Percentiles rank a stretch among this genome's conserved stretches.
phyloP scores from a whole-genome alignment of 2,888 invertebrate genomes.

The Lamproptera curius region DNA sequence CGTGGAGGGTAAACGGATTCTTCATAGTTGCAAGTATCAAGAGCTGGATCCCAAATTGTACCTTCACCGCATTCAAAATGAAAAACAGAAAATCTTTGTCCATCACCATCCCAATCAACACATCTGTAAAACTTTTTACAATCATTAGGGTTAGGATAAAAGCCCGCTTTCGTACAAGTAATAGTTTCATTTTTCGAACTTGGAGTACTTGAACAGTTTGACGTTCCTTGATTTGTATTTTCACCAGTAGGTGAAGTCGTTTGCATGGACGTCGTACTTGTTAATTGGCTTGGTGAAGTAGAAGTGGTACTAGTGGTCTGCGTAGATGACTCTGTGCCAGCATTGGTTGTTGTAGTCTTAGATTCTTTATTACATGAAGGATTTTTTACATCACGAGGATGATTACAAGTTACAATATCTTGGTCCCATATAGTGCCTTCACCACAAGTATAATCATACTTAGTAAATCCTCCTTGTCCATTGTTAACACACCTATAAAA shows the following conservation, averaged over 20 bases:
- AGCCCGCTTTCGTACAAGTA: slow-evolving; percentile 79
- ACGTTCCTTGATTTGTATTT: slow-evolving; percentile 33
- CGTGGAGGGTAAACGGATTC: slow-evolving; percentile 80
- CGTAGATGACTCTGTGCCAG: slow-evolving; percentile 27
- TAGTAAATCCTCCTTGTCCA: slow-evolving; percentile 76
- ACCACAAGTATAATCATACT: slow-evolving; percentile 81
- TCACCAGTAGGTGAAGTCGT: slow-evolving; percentile 35
- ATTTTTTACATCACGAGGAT: slow-evolving; percentile 59
- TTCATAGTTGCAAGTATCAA: slow-evolving; percentile 83
- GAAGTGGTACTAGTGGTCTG: slow-evolving; percentile 26
- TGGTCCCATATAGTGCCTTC: slow-evolving; percentile 86
- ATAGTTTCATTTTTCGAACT: slow-evolving; percentile 41
- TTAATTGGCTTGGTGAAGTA: slow-evolving; percentile 20
- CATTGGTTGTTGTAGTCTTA: slow-evolving; percentile 25
- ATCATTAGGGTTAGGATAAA: slow-evolving; percentile 77
- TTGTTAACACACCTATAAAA: slow-evolving; percentile 83
- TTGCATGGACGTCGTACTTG: slow-evolving; percentile 21
- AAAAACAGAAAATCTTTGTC: slow-evolving; percentile 78
- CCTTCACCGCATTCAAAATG: slow-evolving; percentile 83
- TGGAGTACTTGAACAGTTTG: slow-evolving; percentile 42
- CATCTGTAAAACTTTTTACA: slow-evolving; percentile 83
- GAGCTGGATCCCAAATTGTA: slow-evolving; percentile 84
- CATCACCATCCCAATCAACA: slow-evolving; percentile 78
- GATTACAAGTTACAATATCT: slow-evolving; percentile 64
- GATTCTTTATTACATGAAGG: slow-evolving; percentile 45